Percentiles rank a stretch among this genome's conserved stretches.
phyloP scores from a whole-genome alignment of 2,113 vertebrate genomes.

The human region DNA sequence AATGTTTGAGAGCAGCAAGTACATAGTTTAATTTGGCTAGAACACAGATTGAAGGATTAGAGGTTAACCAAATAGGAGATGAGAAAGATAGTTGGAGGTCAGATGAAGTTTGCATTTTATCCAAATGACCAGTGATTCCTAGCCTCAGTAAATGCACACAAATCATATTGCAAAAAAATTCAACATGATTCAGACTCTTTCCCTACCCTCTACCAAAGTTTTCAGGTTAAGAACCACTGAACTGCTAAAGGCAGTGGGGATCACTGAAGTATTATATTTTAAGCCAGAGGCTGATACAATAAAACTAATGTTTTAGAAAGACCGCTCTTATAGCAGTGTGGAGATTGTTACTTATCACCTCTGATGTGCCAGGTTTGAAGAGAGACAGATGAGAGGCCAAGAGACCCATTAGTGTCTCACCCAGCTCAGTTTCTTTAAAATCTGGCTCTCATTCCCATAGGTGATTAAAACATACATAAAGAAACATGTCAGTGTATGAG shows the following conservation, averaged over 20 bases:
- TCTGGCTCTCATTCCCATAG: background rate
- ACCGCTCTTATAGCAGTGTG: background rate
- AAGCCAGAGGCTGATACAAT: background rate
- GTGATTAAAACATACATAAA: background rate
- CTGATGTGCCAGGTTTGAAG: background rate
- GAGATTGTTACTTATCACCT: background rate
- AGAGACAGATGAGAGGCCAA: background rate
- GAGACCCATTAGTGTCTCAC: background rate
- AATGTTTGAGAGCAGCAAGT: background rate
- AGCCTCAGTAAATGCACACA: background rate
- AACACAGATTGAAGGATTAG: background rate
- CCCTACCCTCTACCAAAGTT: background rate
- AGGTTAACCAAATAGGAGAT: background rate
- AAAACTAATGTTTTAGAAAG: slow-evolving; percentile 14
- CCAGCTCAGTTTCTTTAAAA: slow-evolving; percentile 22
- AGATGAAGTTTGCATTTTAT: background rate
- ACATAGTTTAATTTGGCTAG: background rate
- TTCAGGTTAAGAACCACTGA: background rate
- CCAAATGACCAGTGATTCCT: background rate
- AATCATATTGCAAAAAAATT: background rate
- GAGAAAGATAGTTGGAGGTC: background rate
- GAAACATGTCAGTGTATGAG: background rate
- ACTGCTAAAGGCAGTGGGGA: background rate
- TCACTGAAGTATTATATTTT: background rate
- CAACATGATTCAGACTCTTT: background rate